phyloP scores from a whole-genome alignment of 2,888 invertebrate species.

The Encarsia formosa region DNA sequence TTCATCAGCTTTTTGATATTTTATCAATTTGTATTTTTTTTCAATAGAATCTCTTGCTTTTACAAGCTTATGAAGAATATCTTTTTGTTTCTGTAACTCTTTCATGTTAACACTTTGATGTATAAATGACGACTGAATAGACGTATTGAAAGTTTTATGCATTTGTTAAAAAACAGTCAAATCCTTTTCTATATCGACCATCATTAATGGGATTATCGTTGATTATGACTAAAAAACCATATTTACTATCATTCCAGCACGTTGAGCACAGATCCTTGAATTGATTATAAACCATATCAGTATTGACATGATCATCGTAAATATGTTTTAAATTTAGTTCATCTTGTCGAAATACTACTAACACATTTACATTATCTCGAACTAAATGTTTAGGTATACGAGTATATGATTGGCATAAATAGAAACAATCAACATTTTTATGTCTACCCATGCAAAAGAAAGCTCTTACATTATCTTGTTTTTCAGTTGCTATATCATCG shows the following conservation, averaged over 20 bases:
- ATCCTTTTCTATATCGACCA: slow-evolving; percentile 8
- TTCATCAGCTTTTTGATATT: background rate
- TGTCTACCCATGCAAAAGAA: slow-evolving; percentile 1
- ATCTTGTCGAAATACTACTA: slow-evolving; percentile 14
- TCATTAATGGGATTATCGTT: slow-evolving; percentile 8
- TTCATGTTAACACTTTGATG: background rate
- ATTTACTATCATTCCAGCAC: slow-evolving; percentile 1
- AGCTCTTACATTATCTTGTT: slow-evolving; percentile 22
- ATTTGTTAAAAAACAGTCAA: slow-evolving; percentile 5
- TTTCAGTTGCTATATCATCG: slow-evolving; percentile 43
- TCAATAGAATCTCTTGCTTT: slow-evolving; percentile 1
- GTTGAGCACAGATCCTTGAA: no score
- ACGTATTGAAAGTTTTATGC: background rate
- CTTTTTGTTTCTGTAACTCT: background rate
- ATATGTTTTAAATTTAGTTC: slow-evolving; percentile 17
- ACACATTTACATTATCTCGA: slow-evolving; percentile 13
- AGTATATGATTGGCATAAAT: slow-evolving; percentile 2
- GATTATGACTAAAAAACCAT: slow-evolving; percentile 13
- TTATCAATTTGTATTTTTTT: background rate
- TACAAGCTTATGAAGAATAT: background rate
- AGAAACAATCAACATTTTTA: background rate
- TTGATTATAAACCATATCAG: slow-evolving; percentile 7
- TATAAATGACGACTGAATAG: background rate
- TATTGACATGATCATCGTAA: slow-evolving; percentile 24
- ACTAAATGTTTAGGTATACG: slow-evolving; percentile 14